Conservation (phyloP, 2,113 vertebrate genomes). For the Ceyx melanurus region DNA sequence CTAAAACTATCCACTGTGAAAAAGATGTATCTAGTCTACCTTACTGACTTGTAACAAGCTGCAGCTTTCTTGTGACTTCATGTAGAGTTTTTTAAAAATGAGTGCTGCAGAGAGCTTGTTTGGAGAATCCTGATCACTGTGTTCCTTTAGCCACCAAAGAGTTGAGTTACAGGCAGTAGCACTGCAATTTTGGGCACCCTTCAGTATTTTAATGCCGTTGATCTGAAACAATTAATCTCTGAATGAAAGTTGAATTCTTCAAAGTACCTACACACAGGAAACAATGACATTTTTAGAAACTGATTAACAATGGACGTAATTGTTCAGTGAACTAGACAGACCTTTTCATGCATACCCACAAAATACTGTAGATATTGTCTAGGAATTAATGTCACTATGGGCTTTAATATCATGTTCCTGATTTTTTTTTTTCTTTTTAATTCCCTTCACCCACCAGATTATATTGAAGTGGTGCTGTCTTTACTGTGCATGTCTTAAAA, state of each 20-base stretch:
- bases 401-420: neutral
- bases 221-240: slow-evolving; percentile 23
- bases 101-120: neutral
- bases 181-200: neutral
- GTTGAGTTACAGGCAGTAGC: neutral
- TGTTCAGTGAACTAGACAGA: slow-evolving; percentile 54
- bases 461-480: neutral
- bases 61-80: neutral
- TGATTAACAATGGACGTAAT: slow-evolving; percentile 20
- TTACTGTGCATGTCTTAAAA: neutral
- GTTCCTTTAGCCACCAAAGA: neutral
- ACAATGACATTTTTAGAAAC: slow-evolving; percentile 62
- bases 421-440: neutral
- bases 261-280: slow-evolving; percentile 47
- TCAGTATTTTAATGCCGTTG: neutral
- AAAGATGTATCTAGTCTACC: neutral
- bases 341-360: slow-evolving; percentile 29
- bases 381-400: neutral
- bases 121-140: neutral
- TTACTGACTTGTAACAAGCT: neutral
- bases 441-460: rapidly evolving
- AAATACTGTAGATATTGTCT: neutral
- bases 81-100: neutral
- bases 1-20: neutral
- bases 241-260: slow-evolving; percentile 57